Conservation (phyloP, 1,140 invertebrate genomes). For the Cotesia vestalis region DNA sequence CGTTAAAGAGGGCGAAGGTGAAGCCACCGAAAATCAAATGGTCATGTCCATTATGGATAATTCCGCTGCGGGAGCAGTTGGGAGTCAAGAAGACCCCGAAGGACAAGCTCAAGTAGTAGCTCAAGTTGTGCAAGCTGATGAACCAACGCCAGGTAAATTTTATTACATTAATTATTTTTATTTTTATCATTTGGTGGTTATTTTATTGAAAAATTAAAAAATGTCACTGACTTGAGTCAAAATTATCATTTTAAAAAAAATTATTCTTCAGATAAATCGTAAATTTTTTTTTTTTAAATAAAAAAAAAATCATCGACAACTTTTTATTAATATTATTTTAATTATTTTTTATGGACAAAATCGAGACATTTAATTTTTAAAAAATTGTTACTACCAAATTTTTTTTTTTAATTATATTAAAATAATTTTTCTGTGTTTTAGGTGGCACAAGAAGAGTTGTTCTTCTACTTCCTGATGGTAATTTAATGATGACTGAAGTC, state of each 20-base stretch:
- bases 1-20: slow-evolving; percentile 65
- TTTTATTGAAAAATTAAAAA: too few species aligned
- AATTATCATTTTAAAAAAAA: too few species aligned
- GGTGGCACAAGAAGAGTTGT: slow-evolving; percentile 83
- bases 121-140: slow-evolving; percentile 82
- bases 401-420: too few species aligned
- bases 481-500: slow-evolving; percentile 84
- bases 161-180: slow-evolving; percentile 1
- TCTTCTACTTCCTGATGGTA: slow-evolving; percentile 80
- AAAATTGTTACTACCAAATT: too few species aligned
- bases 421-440: slow-evolving; percentile 52
- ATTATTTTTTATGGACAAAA: too few species aligned
- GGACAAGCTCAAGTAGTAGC: slow-evolving; percentile 78
- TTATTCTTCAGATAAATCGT: too few species aligned
- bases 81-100: slow-evolving; percentile 57
- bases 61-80: slow-evolving; percentile 42
- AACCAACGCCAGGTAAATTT: slow-evolving; percentile 77
- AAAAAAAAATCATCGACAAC: too few species aligned
- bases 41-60: slow-evolving; percentile 66
- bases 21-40: slow-evolving; percentile 59
- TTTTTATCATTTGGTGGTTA: slow-evolving; percentile 6
- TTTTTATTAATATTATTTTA: too few species aligned
- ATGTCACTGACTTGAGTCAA: too few species aligned
- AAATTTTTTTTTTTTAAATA: too few species aligned
- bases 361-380: too few species aligned